Evolutionary conservation across 2,888 invertebrate species (phyloP).

Genomic region (Archips xylosteana): DNA sequence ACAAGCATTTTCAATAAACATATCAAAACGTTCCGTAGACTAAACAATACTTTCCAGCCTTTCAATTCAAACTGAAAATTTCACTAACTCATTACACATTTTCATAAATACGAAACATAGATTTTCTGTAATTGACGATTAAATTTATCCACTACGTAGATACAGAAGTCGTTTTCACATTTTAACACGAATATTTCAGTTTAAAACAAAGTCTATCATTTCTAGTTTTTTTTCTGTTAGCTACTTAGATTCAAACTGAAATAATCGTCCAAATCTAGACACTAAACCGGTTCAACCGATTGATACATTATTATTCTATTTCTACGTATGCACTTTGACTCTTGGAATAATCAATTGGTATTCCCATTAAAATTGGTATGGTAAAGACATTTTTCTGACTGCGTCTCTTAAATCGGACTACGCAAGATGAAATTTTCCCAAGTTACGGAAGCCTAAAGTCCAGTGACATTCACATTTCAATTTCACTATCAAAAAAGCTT

Average conservation of each 20-base stretch:
- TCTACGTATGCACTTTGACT: neutral
- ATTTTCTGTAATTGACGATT: slow-evolving; percentile 44
- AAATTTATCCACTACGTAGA: slow-evolving; percentile 38
- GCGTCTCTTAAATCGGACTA: neutral
- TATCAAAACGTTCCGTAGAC: slow-evolving; percentile 38
- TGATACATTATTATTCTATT: neutral
- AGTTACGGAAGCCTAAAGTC: slow-evolving; percentile 10
- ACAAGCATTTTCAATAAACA: slow-evolving; percentile 43
- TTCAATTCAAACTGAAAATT: slow-evolving; percentile 47
- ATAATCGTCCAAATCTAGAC: slow-evolving; percentile 1
- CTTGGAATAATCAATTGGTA: neutral
- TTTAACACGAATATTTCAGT: slow-evolving; percentile 8
- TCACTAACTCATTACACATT: slow-evolving; percentile 16
- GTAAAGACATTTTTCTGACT: neutral
- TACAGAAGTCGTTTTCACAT: slow-evolving; percentile 20
- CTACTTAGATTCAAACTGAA: slow-evolving; percentile 4
- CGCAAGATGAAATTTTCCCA: neutral
- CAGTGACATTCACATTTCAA: slow-evolving; percentile 9
- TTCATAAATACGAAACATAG: slow-evolving; percentile 16
- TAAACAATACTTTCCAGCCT: slow-evolving; percentile 58
- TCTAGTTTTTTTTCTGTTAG: neutral
- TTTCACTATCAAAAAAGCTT: slow-evolving; percentile 18
- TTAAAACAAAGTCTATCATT: neutral
- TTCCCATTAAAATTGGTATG: neutral
- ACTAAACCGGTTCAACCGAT: slow-evolving; percentile 11